A percentile compares a stretch with the other conserved stretches of the same genome.
Evolutionary conservation across 1,140 invertebrate genomes (phyloP).

Genomic region (Trissolcus basalis): DNA sequence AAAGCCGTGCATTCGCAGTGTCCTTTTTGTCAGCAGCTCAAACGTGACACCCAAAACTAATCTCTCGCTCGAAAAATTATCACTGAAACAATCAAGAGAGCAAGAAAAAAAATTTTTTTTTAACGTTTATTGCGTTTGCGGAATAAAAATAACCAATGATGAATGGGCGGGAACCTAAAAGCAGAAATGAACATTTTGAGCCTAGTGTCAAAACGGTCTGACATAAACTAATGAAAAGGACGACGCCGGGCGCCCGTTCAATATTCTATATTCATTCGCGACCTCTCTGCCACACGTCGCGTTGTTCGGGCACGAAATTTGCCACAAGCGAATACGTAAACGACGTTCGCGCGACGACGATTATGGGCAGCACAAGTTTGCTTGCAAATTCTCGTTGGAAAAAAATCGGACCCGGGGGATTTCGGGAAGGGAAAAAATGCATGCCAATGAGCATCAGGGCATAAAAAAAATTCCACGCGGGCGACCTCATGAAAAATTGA

Average conservation of each 20-base stretch:
- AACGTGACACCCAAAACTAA: too few relatives aligned
- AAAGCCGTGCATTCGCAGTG: background rate
- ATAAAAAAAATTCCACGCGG: slow-evolving; percentile 20
- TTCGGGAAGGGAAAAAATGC: slow-evolving; percentile 36
- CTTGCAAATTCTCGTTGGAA: slow-evolving; percentile 22
- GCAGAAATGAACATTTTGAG: background rate
- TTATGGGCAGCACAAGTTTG: slow-evolving; percentile 32
- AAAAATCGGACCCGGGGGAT: slow-evolving; percentile 10
- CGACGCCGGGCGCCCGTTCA: slow-evolving; percentile 15
- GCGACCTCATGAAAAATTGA: slow-evolving; percentile 46
- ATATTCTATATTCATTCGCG: slow-evolving; percentile 21
- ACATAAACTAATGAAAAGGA: slow-evolving; percentile 33
- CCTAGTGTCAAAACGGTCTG: slow-evolving; percentile 11
- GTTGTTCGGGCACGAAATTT: slow-evolving; percentile 22
- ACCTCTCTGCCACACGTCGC: background rate
- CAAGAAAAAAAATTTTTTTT: background rate
- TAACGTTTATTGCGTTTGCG: background rate
- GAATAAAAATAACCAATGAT: background rate
- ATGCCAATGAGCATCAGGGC: slow-evolving; percentile 21
- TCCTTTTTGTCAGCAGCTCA: background rate
- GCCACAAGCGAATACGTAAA: slow-evolving; percentile 7
- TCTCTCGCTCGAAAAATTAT: too few relatives aligned
- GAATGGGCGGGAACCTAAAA: background rate
- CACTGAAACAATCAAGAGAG: too few relatives aligned
- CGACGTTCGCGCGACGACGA: slow-evolving; percentile 13